Conservation (phyloP, 1,140 invertebrate species). For the Neodiprion lecontei region DNA sequence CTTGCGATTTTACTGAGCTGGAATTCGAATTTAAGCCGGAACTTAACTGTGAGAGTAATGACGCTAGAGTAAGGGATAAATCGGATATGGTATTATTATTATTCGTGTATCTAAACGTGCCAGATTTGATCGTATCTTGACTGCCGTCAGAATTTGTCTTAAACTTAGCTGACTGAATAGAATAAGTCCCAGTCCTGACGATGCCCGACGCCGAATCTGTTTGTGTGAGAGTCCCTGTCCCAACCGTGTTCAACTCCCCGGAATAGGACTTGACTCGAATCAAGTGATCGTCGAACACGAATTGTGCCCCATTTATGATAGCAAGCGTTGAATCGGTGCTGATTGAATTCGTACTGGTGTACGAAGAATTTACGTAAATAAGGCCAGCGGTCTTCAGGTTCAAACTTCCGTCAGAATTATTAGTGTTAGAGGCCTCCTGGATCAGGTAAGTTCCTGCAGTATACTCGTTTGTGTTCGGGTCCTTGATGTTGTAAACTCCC, state of each 20-base stretch:
- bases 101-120: neutral
- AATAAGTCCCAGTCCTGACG: neutral
- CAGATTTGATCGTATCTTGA: neutral
- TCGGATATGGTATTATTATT: neutral
- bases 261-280: neutral
- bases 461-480: neutral
- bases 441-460: neutral
- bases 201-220: neutral
- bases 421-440: neutral
- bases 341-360: neutral
- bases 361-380: neutral
- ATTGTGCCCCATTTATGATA: neutral
- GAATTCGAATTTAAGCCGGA: conserved; percentile 1
- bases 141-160: neutral
- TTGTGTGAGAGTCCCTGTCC: neutral
- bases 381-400: neutral
- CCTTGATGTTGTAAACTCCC: neutral
- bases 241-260: neutral
- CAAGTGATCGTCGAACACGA: neutral
- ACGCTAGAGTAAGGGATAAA: neutral
- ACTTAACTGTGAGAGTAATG: neutral
- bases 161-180: neutral
- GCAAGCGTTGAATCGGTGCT: neutral
- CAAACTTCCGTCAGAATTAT: neutral
- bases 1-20: neutral